Base-by-base conservation (phyloP, 2,888 invertebrate genomes). In the Nymphalis urticae region DNA sequence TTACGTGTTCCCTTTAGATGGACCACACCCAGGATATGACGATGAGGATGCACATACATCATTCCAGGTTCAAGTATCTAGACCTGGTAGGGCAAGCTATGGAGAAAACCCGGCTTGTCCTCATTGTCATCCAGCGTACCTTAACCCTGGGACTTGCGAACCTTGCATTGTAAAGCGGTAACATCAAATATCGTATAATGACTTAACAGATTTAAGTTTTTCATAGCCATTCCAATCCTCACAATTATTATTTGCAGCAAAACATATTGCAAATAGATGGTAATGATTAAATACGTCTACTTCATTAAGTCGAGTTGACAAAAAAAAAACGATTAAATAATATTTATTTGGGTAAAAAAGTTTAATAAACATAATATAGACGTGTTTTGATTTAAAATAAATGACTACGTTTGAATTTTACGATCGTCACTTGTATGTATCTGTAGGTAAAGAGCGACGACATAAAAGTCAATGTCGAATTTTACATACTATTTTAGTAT, bases 41-140 rank as follows among this genome's bases (percentile, higher is more conserved):
- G 85, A 87, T 53, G 90, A 90, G 0, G 89, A 93, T 70, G 93
- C 94, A 0, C 90, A 94, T 75, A 94, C 95, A 1, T 95, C 95
- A 0, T 95, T 95, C 80, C 94, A 94, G 75, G 91, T 95, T 10
- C 91, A 91, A 72, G 92, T 95, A 48, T 89, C 94, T 0, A 85
- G 81, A 62, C 85, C 87, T 4, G 90, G 89, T 0, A 79, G 86
- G 76, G 89, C 81, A 65, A 92, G 84, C 77, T 95, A 90, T 74
- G 94, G 94, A 10, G 94, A 95, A 79, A 95, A 94, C 79, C 93
- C 94, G 0, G 86, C 90, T 59, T 95, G 95, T 69, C 94, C 95
- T 0, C 94, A 95, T 73, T 95, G 95, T 77, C 94, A 95, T 80
- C 95, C 95, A 0, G 94, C 94, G 1, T 95, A 94, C 78, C 82